These are phyloP conservation scores for Sphaerodactylus townsendi DNA, from an alignment of 2,113 vertebrate genomes.

Conservation along the genomic window DNA sequence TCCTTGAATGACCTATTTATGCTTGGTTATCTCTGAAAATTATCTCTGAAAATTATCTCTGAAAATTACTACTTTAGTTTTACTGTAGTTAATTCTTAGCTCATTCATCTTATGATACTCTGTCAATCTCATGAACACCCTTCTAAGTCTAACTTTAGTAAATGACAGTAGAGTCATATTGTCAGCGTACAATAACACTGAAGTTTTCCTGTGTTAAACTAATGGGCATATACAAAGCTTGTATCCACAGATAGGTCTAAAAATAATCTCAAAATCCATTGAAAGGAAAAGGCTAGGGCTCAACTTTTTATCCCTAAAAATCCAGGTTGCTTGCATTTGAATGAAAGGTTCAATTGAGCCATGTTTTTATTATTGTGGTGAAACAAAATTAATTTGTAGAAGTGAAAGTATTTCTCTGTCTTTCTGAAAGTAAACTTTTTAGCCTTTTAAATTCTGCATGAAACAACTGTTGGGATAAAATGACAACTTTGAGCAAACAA, in stretches of 20 bases:
- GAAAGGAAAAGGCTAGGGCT: not conserved
- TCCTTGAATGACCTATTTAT: too few relatives aligned
- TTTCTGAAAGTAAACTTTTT: slow-evolving; percentile 22
- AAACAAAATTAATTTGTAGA: not conserved
- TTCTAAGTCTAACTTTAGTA: too few relatives aligned
- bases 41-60: too few relatives aligned
- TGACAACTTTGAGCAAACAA: slow-evolving; percentile 30
- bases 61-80: too few relatives aligned
- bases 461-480: slow-evolving; percentile 52
- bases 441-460: slow-evolving; percentile 42
- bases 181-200: too few relatives aligned
- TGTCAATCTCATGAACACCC: too few relatives aligned
- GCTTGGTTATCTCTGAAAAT: too few relatives aligned
- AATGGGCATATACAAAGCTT: too few relatives aligned
- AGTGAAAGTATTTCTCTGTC: not conserved
- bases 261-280: not conserved
- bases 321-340: not conserved
- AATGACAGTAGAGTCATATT: too few relatives aligned
- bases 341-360: not conserved
- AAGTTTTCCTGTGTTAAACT: not conserved
- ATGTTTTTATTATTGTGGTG: not conserved
- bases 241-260: not conserved
- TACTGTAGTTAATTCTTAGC: too few relatives aligned
- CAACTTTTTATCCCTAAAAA: not conserved
- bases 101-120: too few relatives aligned